phyloP scores from a whole-genome alignment of 2,797 vertebrate genomes.

The Lycodopsis pacificus region DNA sequence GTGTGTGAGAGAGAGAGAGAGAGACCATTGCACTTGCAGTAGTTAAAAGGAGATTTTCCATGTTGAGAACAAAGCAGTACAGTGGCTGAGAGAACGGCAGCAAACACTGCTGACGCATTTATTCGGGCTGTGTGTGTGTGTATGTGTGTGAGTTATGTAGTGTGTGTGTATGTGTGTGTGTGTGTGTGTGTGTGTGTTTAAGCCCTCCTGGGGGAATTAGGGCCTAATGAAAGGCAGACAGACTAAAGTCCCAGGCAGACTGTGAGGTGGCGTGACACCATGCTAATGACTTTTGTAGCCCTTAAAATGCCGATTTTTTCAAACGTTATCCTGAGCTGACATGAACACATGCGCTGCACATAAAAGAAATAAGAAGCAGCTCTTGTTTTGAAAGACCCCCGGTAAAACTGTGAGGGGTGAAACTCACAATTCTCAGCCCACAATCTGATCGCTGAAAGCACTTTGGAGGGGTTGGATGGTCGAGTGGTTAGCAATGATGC shows the following conservation, averaged over 20 bases:
- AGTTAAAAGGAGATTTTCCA: constrained; percentile 91
- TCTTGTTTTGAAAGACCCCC: constrained; percentile 20
- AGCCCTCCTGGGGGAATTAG: constrained; percentile 58
- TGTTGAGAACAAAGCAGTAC: constrained; percentile 89
- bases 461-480: constrained; percentile 63
- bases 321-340: constrained; percentile 10
- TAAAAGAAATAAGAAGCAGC: constrained; percentile 34
- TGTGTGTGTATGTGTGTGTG: constrained; percentile 21
- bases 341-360: constrained; percentile 21
- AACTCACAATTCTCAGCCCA: constrained; percentile 54
- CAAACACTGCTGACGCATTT: constrained; percentile 65
- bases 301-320: constrained; percentile 7
- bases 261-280: constrained; percentile 60
- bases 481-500: constrained; percentile 70
- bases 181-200: constrained; percentile 9
- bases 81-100: constrained; percentile 86
- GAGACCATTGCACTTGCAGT: constrained; percentile 80
- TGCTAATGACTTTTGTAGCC: constrained; percentile 63
- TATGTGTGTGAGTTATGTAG: constrained; percentile 22
- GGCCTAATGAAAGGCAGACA: constrained; percentile 70
- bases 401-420: constrained; percentile 40
- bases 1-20: neutral
- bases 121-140: constrained; percentile 28
- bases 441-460: constrained; percentile 64
- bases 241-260: constrained; percentile 52